A percentile compares a stretch with the other conserved stretches of the same genome.
These are phyloP conservation scores for Mylabris phalerata DNA, from an alignment of 1,140 invertebrate genomes.

Conservation along the genomic window DNA sequence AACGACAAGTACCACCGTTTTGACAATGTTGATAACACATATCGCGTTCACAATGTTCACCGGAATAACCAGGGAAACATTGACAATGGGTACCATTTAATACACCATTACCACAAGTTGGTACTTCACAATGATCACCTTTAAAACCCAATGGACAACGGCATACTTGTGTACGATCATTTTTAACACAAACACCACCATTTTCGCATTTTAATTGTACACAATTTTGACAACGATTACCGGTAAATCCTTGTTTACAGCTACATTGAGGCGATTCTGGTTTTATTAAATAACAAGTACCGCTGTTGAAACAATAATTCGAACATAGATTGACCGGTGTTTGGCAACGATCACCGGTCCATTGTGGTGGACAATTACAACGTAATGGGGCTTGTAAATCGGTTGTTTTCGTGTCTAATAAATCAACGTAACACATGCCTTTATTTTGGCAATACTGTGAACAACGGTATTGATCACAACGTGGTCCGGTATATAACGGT, in stretches of 20 bases:
- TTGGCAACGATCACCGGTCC: constrained; percentile 62
- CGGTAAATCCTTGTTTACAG: constrained; percentile 50
- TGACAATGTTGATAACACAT: constrained; percentile 49
- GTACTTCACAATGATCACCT: constrained; percentile 27
- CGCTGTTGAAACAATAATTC: constrained; percentile 52
- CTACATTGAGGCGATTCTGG: constrained; percentile 46
- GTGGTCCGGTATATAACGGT: constrained; percentile 51
- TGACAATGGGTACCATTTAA: constrained; percentile 28
- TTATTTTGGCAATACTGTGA: constrained; percentile 57
- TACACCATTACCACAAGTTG: constrained; percentile 20
- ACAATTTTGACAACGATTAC: constrained; percentile 37
- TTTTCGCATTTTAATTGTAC: constrained; percentile 34
- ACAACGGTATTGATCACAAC: constrained; percentile 59
- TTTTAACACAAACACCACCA: constrained; percentile 32
- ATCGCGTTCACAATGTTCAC: constrained; percentile 51
- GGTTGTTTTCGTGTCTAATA: constrained; percentile 23
- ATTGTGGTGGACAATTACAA: constrained; percentile 57
- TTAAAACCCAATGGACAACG: constrained; percentile 30
- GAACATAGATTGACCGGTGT: constrained; percentile 47
- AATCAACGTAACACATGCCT: constrained; percentile 51
- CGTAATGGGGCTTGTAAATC: constrained; percentile 35
- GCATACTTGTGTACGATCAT: constrained; percentile 22
- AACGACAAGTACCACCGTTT: constrained; percentile 48
- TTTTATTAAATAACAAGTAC: constrained; percentile 44
- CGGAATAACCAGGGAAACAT: constrained; percentile 49